Percentiles rank a stretch among this genome's conserved stretches.
Conservation (phyloP, 1,140 invertebrate species). For the Epicauta chinensis region DNA sequence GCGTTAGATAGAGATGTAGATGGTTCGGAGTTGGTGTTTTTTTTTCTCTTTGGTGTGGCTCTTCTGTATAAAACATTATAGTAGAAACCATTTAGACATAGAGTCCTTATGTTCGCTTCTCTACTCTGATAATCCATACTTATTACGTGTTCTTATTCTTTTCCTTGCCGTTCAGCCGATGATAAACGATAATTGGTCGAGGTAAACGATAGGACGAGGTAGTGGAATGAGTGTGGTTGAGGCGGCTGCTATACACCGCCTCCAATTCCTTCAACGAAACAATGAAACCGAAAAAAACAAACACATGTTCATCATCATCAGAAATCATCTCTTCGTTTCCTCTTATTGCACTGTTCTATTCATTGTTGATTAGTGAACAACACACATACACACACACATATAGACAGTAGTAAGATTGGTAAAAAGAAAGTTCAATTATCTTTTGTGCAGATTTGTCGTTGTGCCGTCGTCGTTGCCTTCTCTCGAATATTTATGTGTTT, state of each 20-base stretch:
- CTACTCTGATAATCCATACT: slow-evolving; percentile 39
- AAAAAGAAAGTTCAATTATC: slow-evolving; percentile 23
- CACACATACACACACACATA: too few species aligned
- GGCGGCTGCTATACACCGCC: not conserved
- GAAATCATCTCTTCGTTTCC: too few species aligned
- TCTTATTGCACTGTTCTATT: too few species aligned
- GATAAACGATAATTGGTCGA: slow-evolving; percentile 39
- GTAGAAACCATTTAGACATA: slow-evolving; percentile 18
- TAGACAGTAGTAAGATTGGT: too few species aligned
- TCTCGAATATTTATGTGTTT: slow-evolving; percentile 34
- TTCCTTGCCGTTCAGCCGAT: slow-evolving; percentile 34
- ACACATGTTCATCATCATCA: too few species aligned
- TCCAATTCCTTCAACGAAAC: not conserved
- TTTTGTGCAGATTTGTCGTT: slow-evolving; percentile 24
- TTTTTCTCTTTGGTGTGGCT: too few species aligned
- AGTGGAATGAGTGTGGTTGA: not conserved
- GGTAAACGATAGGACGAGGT: slow-evolving; percentile 30
- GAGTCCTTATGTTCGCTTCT: slow-evolving; percentile 32
- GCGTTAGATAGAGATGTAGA: slow-evolving; percentile 10
- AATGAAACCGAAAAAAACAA: not conserved
- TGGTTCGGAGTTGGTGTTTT: too few species aligned
- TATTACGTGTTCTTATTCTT: slow-evolving; percentile 41
- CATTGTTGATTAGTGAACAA: too few species aligned
- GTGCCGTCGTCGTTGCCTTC: slow-evolving; percentile 18
- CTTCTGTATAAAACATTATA: slow-evolving; percentile 6